Base-by-base conservation (phyloP, 2,797 vertebrate genomes). In the Alca torda region DNA sequence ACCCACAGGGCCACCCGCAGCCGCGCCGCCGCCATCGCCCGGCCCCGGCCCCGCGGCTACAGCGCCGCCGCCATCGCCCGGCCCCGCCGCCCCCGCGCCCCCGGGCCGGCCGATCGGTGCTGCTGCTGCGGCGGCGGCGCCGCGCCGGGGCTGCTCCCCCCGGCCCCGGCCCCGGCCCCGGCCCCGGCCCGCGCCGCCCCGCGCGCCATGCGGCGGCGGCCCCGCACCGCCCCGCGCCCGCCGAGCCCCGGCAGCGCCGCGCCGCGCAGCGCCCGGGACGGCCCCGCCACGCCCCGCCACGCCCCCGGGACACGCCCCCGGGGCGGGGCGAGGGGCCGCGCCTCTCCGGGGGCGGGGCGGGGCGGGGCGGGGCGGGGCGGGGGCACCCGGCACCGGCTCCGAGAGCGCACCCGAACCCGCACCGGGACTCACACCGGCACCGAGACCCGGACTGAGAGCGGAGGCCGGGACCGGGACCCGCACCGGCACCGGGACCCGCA, bases 1-100 rank as follows among this genome's bases (percentile, higher is more conserved):
- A 99, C 92, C 51, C 97, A 97, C 93, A 99, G 96, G 94, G 93
- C 97, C 86, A 98, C 87, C 97, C 98, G 98, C 95, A 98, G 69
- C 96, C 98, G 97, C 41, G 41, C 41, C 65, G 97, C 97, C 91
- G 98, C 98, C 98, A 98, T 98, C 97, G 97, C 96, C 81, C 82
- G 91, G 84, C 76, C 60, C 93, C 51, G 67, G 93, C 95, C 94
- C 87, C 54, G 73, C 65, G 23, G 90, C 92, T 94, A 90, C 84
- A 93, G 94, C 88, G 81, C 95, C 94, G 89, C 94, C 92, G 89
- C 94, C 92, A 85, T 93, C 65, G 84, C 78, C 88, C 57, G 63
- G 96, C 93, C 96, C 67, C 48, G 59, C 80, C 61, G 76, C 72
- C 83, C 48, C 57, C 37, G 79, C 82, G 60, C 75, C 14, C 54